phyloP scores from a whole-genome alignment of 2,888 invertebrate species.

The Netelia melanura region DNA sequence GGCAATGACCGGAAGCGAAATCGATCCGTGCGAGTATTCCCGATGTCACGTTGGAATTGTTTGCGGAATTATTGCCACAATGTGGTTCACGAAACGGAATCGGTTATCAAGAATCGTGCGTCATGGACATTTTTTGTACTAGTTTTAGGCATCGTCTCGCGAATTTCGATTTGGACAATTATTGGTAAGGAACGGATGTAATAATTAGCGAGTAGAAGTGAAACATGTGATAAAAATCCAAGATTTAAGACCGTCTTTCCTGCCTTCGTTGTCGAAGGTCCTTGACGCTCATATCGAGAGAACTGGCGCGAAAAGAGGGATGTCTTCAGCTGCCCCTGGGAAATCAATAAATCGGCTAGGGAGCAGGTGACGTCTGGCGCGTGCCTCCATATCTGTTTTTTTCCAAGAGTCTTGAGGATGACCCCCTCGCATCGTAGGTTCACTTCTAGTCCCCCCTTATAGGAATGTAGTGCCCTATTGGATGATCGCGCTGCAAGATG shows the following conservation, averaged over 20 bases:
- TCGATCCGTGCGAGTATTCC: constrained; percentile 30
- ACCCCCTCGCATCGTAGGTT: constrained; percentile 44
- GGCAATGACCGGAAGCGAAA: constrained; percentile 55
- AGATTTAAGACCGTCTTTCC: background rate
- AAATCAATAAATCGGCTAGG: constrained; percentile 81
- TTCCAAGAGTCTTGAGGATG: constrained; percentile 53
- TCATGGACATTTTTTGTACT: background rate
- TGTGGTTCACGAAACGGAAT: background rate
- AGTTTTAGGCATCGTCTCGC: too few relatives aligned
- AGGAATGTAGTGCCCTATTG: constrained; percentile 50
- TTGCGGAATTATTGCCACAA: background rate
- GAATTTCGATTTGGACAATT: too few relatives aligned
- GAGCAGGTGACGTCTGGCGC: constrained; percentile 81
- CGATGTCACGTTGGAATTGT: background rate
- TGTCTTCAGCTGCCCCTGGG: constrained; percentile 66
- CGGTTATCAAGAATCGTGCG: background rate
- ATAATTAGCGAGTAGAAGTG: too few relatives aligned
- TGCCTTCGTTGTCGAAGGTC: constrained; percentile 41
- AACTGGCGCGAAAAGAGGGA: constrained; percentile 47
- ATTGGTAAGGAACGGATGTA: too few relatives aligned
- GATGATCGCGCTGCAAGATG: constrained; percentile 59
- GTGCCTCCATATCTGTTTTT: constrained; percentile 79
- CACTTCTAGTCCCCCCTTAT: constrained; percentile 35
- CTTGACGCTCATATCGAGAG: constrained; percentile 66
- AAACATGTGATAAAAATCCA: background rate